Evolutionary conservation across 2,113 vertebrate species (phyloP).

Genomic region (Motacilla tschutschensis): DNA sequence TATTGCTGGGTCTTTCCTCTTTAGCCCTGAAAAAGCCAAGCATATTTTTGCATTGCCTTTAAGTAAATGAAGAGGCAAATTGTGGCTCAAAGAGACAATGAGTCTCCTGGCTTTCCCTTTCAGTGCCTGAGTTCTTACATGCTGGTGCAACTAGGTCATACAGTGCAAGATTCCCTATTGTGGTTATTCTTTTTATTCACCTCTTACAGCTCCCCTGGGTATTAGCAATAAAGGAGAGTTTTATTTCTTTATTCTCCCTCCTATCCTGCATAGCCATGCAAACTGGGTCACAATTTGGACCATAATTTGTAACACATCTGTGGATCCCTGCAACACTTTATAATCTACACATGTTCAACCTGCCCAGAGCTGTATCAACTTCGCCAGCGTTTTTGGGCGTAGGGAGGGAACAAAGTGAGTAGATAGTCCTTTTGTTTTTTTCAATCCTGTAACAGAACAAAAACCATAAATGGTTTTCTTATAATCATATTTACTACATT

Average conservation of each 20-base stretch:
- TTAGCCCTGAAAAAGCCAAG: neutral
- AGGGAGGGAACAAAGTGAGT: neutral
- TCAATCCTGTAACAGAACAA: neutral
- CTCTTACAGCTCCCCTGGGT: neutral
- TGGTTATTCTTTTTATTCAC: neutral
- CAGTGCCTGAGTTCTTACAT: neutral
- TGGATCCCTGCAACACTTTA: neutral
- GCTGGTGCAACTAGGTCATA: slow-evolving; percentile 40
- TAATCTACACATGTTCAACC: neutral
- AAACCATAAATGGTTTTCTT: neutral
- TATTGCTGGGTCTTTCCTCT: neutral
- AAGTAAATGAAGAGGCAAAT: neutral
- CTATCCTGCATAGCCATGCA: neutral
- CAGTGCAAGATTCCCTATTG: slow-evolving; percentile 30
- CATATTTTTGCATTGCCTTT: slow-evolving; percentile 25
- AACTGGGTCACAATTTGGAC: slow-evolving; percentile 45
- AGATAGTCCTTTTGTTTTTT: neutral
- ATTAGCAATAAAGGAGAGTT: slow-evolving; percentile 26
- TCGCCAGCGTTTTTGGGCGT: neutral
- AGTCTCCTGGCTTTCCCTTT: slow-evolving; percentile 2
- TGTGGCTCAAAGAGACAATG: slow-evolving; percentile 2
- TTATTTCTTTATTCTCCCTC: slow-evolving; percentile 38
- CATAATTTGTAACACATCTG: neutral
- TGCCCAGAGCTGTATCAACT: neutral
- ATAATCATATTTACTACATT: slow-evolving; percentile 20